Base-by-base conservation (phyloP, 2,888 invertebrate species). In the Tyria jacobaeae region DNA sequence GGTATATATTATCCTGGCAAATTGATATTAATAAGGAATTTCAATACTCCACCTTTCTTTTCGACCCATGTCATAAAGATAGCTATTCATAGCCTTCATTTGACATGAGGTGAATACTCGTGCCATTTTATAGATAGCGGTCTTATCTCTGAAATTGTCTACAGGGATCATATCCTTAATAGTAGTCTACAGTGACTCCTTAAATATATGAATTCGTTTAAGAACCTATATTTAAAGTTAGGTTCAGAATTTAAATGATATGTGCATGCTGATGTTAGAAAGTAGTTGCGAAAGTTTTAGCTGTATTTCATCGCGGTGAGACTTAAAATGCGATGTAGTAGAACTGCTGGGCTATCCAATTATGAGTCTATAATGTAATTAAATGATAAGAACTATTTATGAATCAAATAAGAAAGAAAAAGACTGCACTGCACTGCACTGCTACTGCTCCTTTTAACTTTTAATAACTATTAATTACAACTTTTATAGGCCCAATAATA, bases 61-160 rank as follows among this genome's bases (percentile, higher is more conserved):
- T 66, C 49, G 63, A 73, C 73, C 73, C 64, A 64, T 31, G 57
- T 74, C 70, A 71, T 57, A 65, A 59, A 60, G 41, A 53, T n/a
- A n/a, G n/a, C n/a, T 34, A 58, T 57, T 62, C 53, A 58, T 63
- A 17, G 44, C 21, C 44, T 63, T 57, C 56, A 74, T 62, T 62
- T 56, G 60, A 63, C 61, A 62, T 37, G 53, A 57, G 70, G 41
- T 47, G 25, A 62, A 44, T 44, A 44, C 21, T 44, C 21, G 44
- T 44, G 21, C 44, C 25, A 35, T 21, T 63, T 61, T 48, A 35
- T 25, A 21, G 44, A 47, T 24, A 24, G 24, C 24, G 21, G 34
- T 41, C 10, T n/a, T 24, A 56, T 56, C 17, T 44, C 24, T 24
- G 44, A 34, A 34, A 31, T 21, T 47, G 35, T 25, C 15, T 25